phyloP scores from a whole-genome alignment of 2,888 invertebrate species.

The Caenorhabditis becei region DNA sequence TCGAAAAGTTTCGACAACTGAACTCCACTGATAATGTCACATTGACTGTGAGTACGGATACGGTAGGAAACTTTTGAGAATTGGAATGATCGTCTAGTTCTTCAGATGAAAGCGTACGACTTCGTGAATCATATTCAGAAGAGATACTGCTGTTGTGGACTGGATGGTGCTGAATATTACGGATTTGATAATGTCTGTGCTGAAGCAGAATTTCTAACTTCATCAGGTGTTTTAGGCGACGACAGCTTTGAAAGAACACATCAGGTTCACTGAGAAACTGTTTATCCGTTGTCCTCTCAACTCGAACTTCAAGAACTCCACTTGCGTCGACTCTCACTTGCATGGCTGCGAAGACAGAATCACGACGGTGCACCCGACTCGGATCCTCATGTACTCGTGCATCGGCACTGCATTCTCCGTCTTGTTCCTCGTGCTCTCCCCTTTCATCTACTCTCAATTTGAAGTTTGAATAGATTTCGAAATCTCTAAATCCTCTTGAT shows the following conservation, averaged over 20 bases:
- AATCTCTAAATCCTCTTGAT: background rate
- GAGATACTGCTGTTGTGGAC: slow-evolving; percentile 55
- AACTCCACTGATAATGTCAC: background rate
- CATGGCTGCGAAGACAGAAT: slow-evolving; percentile 28
- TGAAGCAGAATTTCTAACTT: background rate
- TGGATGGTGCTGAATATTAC: slow-evolving; percentile 23
- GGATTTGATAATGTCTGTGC: slow-evolving; percentile 31
- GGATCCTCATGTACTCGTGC: slow-evolving; percentile 39
- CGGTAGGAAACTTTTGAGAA: background rate
- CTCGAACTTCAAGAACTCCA: slow-evolving; percentile 35
- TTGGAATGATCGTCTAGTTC: background rate
- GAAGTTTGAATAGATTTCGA: slow-evolving; percentile 9
- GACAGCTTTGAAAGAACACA: slow-evolving; percentile 7
- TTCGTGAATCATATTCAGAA: slow-evolving; percentile 26
- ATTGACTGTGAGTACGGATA: background rate
- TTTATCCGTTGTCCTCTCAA: slow-evolving; percentile 30
- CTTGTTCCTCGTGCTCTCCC: slow-evolving; percentile 16
- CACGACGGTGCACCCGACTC: slow-evolving; percentile 18
- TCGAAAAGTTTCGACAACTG: background rate
- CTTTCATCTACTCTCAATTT: slow-evolving; percentile 48
- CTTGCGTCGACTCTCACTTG: slow-evolving; percentile 25
- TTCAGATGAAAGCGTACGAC: slow-evolving; percentile 17
- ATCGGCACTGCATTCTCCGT: slow-evolving; percentile 26
- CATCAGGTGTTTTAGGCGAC: background rate
- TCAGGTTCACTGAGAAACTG: slow-evolving; percentile 21